These are phyloP conservation scores for Poecilia wingei DNA, from an alignment of 2,797 vertebrate species.

Conservation along the genomic window DNA sequence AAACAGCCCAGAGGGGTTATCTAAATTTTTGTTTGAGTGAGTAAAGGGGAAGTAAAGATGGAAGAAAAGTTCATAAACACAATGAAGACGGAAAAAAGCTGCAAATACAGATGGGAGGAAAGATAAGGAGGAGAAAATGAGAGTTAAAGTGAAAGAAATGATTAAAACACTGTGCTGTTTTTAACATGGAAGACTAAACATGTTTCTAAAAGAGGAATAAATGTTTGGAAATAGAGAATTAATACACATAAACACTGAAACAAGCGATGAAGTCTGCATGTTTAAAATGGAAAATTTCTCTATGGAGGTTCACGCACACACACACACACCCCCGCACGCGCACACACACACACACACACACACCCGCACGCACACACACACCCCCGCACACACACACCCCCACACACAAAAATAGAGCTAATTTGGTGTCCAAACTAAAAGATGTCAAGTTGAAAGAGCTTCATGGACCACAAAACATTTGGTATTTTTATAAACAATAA, in stretches of 20 bases:
- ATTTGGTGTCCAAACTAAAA: neutral
- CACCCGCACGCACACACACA: too few species aligned
- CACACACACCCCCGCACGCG: too few species aligned
- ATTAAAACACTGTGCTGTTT: neutral
- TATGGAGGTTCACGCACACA: neutral
- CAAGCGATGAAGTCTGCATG: neutral
- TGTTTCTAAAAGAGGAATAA: neutral
- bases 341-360: too few species aligned
- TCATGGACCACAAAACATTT: too few species aligned
- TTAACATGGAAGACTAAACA: neutral
- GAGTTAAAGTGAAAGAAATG: neutral
- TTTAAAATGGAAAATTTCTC: neutral
- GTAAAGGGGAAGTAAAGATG: conserved; percentile 12
- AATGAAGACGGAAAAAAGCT: conserved; percentile 10
- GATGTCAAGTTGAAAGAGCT: too few species aligned
- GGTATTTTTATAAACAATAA: too few species aligned
- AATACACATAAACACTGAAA: neutral
- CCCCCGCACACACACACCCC: too few species aligned
- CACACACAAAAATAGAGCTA: neutral
- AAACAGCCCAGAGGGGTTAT: conserved; percentile 71
- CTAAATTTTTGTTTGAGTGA: conserved; percentile 23
- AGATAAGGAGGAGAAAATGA: neutral
- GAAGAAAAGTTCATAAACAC: conserved; percentile 23
- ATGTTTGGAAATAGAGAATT: neutral
- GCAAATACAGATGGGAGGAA: neutral